A percentile compares a stretch with the other conserved stretches of the same genome.
Evolutionary conservation across 2,113 vertebrate species (phyloP).

Genomic region (Lepus americanus): DNA sequence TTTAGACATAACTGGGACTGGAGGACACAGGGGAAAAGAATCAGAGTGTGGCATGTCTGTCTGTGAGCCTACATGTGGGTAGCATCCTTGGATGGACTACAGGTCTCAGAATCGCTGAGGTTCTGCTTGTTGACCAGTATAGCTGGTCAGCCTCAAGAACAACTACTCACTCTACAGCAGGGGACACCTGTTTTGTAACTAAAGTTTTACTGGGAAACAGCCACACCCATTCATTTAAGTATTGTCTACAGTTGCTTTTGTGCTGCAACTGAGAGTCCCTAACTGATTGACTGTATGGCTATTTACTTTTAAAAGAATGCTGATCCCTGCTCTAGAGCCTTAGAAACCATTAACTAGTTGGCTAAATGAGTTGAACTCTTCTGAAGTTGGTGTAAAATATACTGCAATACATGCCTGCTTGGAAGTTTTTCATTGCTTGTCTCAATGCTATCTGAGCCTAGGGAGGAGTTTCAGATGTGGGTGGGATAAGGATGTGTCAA

Average conservation of each 20-base stretch:
- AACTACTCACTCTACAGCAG: background rate
- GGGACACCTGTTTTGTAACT: background rate
- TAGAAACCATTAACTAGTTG: background rate
- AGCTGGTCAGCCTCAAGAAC: background rate
- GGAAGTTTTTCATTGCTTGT: background rate
- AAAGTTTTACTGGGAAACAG: background rate
- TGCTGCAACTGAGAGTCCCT: background rate
- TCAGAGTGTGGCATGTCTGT: background rate
- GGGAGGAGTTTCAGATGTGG: background rate
- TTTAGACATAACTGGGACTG: slow-evolving; percentile 18
- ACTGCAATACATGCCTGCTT: background rate
- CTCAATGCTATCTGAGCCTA: background rate
- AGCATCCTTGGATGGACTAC: background rate
- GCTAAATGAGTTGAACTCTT: background rate
- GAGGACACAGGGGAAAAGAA: background rate
- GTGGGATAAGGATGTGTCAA: accelerated
- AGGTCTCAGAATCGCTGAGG: background rate
- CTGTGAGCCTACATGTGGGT: background rate
- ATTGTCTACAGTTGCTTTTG: background rate
- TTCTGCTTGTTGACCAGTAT: background rate
- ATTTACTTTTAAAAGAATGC: background rate
- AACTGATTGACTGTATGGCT: background rate
- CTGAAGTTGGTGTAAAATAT: background rate
- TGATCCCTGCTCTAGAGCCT: background rate
- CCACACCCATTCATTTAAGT: background rate